Conservation (phyloP, 2,888 invertebrate genomes). For the Trachelus troglodyta region DNA sequence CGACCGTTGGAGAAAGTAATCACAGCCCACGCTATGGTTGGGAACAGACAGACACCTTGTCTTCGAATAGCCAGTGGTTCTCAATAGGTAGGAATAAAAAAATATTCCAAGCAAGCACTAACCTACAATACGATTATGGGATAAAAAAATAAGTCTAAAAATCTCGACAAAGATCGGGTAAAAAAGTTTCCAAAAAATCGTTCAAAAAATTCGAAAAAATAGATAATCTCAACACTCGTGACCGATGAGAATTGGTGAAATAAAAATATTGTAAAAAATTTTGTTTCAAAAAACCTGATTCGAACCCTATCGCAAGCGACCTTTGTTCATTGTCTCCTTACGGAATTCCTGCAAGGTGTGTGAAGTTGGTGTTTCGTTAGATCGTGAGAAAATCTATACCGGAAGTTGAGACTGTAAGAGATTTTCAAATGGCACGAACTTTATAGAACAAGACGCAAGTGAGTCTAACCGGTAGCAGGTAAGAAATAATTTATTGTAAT, state of each 20-base stretch:
- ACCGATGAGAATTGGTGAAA: not conserved
- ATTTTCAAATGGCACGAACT: not conserved
- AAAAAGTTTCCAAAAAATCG: no score
- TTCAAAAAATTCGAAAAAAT: no score
- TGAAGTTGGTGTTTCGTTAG: not conserved
- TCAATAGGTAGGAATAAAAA: not conserved
- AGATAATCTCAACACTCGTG: not conserved
- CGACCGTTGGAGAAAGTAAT: conserved; percentile 57
- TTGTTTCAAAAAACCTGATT: no score
- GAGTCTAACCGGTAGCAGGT: not conserved
- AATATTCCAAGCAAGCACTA: not conserved
- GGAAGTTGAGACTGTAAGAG: not conserved
- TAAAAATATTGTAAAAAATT: no score
- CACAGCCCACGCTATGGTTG: conserved; percentile 53
- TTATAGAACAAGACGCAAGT: not conserved
- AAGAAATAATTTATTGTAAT: conserved; percentile 33
- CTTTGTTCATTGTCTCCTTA: not conserved
- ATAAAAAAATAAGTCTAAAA: not conserved
- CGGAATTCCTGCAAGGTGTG: not conserved
- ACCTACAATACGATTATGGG: not conserved
- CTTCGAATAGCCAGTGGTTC: conserved; percentile 27
- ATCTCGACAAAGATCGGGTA: not conserved
- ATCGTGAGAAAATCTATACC: not conserved
- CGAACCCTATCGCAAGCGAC: no score
- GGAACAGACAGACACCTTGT: conserved; percentile 40